Evolutionary conservation across 2,797 vertebrate species (phyloP).

Genomic region (Amphiprion clarkii): DNA sequence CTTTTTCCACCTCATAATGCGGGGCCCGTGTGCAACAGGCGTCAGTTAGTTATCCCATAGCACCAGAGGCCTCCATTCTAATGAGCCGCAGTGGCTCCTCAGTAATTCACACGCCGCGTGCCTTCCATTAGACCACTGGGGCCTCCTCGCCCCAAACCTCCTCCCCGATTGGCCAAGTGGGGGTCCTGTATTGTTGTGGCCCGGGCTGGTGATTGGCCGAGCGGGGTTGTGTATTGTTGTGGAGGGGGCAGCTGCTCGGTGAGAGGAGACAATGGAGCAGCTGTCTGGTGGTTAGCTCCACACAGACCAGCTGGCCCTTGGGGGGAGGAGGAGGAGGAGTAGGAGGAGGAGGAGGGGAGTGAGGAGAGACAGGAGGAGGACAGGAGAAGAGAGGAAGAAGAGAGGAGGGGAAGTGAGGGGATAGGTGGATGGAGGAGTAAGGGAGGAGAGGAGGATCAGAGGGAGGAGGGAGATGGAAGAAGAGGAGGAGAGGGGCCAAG

Average conservation of each 20-base stretch:
- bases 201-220: slow-evolving; percentile 90
- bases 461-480: slow-evolving; percentile 85
- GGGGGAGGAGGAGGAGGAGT: slow-evolving; percentile 72
- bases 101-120: slow-evolving; percentile 92
- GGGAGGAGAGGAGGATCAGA: slow-evolving; percentile 78
- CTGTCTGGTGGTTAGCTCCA: slow-evolving; percentile 97
- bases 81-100: slow-evolving; percentile 82
- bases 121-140: slow-evolving; percentile 95
- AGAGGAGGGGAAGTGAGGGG: slow-evolving; percentile 72
- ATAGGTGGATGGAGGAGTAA: slow-evolving; percentile 84
- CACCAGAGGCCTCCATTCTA: slow-evolving; percentile 83
- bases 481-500: slow-evolving; percentile 63
- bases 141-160: slow-evolving; percentile 87
- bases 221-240: slow-evolving; percentile 92
- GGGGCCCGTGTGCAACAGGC: slow-evolving; percentile 83
- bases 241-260: slow-evolving; percentile 98
- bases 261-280: slow-evolving; percentile 99
- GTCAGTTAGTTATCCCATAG: slow-evolving; percentile 84
- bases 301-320: slow-evolving; percentile 99
- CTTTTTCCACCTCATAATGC: slow-evolving; percentile 74
- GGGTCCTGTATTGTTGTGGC: slow-evolving; percentile 92
- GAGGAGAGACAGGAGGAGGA: slow-evolving; percentile 60
- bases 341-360: slow-evolving; percentile 54
- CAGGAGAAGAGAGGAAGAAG: slow-evolving; percentile 72
- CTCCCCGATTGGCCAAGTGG: slow-evolving; percentile 90